These are phyloP conservation scores for Dermolepida albohirtum DNA, from an alignment of 2,888 invertebrate species.

Conservation along the genomic window DNA sequence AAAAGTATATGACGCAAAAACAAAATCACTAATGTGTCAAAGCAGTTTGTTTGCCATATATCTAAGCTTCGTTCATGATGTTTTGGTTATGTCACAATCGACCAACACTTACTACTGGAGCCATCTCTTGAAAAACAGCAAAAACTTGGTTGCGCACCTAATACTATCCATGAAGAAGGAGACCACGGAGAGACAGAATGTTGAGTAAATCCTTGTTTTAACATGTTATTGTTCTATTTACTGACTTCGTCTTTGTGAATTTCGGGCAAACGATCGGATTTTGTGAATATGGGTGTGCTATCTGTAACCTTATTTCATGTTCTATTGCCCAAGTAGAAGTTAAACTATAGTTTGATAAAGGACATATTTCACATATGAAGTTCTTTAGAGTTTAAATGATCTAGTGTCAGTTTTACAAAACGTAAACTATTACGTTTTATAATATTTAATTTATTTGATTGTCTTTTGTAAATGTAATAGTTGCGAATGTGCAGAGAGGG, in stretches of 20 bases:
- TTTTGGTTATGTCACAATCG: too few species aligned
- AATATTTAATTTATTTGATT: not conserved
- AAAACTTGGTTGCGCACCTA: too few species aligned
- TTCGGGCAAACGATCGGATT: conserved; percentile 58
- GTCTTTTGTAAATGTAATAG: conserved; percentile 1
- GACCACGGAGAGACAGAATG: conserved; percentile 49
- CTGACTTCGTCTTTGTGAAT: conserved; percentile 52
- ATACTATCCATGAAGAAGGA: conserved; percentile 52
- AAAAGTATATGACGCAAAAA: too few species aligned
- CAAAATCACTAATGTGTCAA: too few species aligned
- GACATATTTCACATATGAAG: conserved; percentile 50
- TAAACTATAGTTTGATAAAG: conserved; percentile 51
- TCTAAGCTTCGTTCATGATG: too few species aligned
- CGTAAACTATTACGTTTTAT: not conserved
- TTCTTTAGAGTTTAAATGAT: conserved; percentile 50
- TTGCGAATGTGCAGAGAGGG: not conserved
- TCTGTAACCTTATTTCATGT: conserved; percentile 51
- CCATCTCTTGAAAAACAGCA: too few species aligned
- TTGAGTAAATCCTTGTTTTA: conserved; percentile 51
- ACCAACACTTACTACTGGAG: too few species aligned
- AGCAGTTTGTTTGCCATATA: too few species aligned
- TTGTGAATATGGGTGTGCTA: conserved; percentile 53
- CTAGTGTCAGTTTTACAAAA: not conserved
- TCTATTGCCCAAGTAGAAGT: conserved; percentile 53
- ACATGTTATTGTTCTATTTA: conserved; percentile 58